Evolutionary conservation across 2,113 vertebrate genomes (phyloP), one percentile per base, ranked within the genome.

Genomic region (Rousettus leschenaultii): DNA sequence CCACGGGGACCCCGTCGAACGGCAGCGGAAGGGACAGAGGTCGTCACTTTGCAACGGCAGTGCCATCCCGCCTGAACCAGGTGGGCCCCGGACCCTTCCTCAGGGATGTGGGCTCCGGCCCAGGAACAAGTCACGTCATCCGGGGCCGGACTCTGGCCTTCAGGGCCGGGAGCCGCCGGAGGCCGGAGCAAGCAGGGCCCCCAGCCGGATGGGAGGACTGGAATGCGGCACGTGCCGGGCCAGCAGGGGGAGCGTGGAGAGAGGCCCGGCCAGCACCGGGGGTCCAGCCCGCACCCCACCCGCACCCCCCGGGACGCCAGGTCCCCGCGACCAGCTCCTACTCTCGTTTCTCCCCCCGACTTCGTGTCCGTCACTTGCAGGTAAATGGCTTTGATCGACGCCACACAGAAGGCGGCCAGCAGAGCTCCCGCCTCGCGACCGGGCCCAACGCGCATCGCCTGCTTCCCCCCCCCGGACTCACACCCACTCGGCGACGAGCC

Each of bases 301-400:
- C 40, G 45, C 0, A 0, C 3, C 18, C 0, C 38, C 2, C 2
- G 45, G 59, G 59, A 45, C 0, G 1, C 65, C 10, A 6, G 10
- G 33, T 6, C 48, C 55, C 33, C 1, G 2, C 0, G 11, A n/a
- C 35, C 68, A 28, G 33, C 1, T 38, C 63, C 85, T 13, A 4
- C 38, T n/a, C 51, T 18, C 22, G 2, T 18, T n/a, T 14, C 1
- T 1, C 45, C 6, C 3, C 21, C 30, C 26, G 7, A 15, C 6
- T 7, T 45, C 4, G 61, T 3, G 14, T 84, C 35, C 71, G 30
- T 24, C 38, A 19, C 38, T 59, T 45, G 21, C 21, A 5, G 66
- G 73, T 19, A 7, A 30, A 28, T 3, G 38, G 28, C 21, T 53
- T 61, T 48, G 30, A 38, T 30, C 5, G 2, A 55, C 0, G 0